A percentile compares a stretch with the other conserved stretches of the same genome.
phyloP scores from a whole-genome alignment of 2,888 invertebrate genomes.

The Embidobia sp. region DNA sequence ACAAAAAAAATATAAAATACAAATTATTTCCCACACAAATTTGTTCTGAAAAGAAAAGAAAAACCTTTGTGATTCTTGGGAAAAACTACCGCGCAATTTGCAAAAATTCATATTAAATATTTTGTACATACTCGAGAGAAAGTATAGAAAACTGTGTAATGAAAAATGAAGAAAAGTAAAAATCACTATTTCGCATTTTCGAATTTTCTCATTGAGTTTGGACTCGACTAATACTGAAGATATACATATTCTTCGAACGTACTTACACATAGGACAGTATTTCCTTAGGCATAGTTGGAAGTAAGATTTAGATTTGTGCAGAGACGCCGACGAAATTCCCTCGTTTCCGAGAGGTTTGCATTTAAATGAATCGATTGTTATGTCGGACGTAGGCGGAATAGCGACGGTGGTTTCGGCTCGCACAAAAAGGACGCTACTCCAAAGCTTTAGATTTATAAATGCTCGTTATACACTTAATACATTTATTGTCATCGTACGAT shows the following conservation, averaged over 20 bases:
- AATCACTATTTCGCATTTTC: no score
- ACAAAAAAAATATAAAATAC: no score
- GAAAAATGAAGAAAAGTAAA: no score
- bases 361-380: conserved; percentile 63
- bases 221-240: conserved; percentile 15
- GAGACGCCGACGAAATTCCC: conserved; percentile 16
- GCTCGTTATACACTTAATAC: conserved; percentile 55
- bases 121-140: no score
- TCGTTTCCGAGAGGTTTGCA: conserved; percentile 57
- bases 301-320: conserved; percentile 43
- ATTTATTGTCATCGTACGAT: conserved; percentile 69
- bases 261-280: conserved; percentile 81
- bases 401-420: no score
- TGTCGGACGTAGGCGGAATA: no score
- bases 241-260: conserved; percentile 72
- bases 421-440: conserved; percentile 72
- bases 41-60: no score
- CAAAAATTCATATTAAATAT: no score
- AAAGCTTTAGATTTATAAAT: conserved; percentile 80
- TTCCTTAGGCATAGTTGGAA: conserved; percentile 72
- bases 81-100: no score
- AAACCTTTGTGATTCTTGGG: no score
- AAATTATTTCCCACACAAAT: no score
- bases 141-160: no score
- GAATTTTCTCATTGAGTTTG: conserved; percentile 7